These are phyloP conservation scores for mouse (Mus musculus) DNA, from an alignment of 2,113 vertebrate species.

Conservation along the genomic window GRCm39 chr1:95403001-95403500, in stretches of 20 bases:
- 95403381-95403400: background rate
- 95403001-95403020: background rate
- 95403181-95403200: background rate
- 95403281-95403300: background rate
- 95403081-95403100: too few relatives aligned
- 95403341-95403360: background rate
- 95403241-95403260: background rate
- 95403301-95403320: background rate
- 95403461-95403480: background rate
- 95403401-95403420: background rate
- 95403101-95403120: too few relatives aligned
- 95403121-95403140: background rate
- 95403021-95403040: background rate
- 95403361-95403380: background rate
- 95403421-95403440: background rate
- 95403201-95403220: too few relatives aligned
- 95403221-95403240: background rate
- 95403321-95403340: background rate
- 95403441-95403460: background rate
- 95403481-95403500: background rate
- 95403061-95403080: background rate
- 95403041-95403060: background rate
- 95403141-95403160: background rate
- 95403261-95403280: background rate
- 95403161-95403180: background rate